A percentile compares a stretch with the other conserved stretches of the same genome.
Conservation (phyloP, 2,888 invertebrate genomes). For the Drosophila trichaetosa region DNA sequence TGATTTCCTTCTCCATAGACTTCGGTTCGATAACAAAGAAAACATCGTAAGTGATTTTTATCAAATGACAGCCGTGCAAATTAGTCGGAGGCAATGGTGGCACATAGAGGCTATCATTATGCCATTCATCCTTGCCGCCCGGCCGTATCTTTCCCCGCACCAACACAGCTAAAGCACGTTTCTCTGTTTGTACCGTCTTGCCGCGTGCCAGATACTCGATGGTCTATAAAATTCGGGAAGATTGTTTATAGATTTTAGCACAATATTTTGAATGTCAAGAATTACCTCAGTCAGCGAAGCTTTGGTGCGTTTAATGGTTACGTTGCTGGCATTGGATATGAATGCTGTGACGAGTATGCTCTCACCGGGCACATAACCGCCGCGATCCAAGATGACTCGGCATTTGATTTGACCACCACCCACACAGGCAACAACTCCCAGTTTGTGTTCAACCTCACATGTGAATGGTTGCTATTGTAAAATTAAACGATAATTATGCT, state of each 20-base stretch:
- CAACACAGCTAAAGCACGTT: conserved; percentile 92
- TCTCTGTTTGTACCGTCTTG: conserved; percentile 94
- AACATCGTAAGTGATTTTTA: conserved; percentile 96
- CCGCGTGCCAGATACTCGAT: conserved; percentile 95
- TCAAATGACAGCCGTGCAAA: conserved; percentile 96
- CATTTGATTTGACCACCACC: conserved; percentile 95
- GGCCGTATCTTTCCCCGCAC: conserved; percentile 92
- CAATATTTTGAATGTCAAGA: background rate
- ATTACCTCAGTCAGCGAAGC: conserved; percentile 91
- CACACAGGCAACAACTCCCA: conserved; percentile 93
- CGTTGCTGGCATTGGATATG: conserved; percentile 93
- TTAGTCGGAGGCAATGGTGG: conserved; percentile 97
- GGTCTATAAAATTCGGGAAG: conserved; percentile 86
- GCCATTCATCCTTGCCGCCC: conserved; percentile 93
- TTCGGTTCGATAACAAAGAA: conserved; percentile 96
- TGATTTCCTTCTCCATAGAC: conserved; percentile 95
- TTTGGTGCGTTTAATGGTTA: conserved; percentile 93
- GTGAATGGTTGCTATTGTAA: conserved; percentile 91
- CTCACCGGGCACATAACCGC: conserved; percentile 98
- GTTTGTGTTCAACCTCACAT: conserved; percentile 95
- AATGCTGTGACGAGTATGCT: conserved; percentile 94
- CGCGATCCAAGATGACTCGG: conserved; percentile 93
- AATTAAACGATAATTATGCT: background rate
- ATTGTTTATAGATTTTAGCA: background rate
- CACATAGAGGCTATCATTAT: conserved; percentile 94